A percentile compares a stretch with the other conserved stretches of the same genome.
phyloP scores from a whole-genome alignment of 1,140 invertebrate species.

The Lysiphlebus fabarum region DNA sequence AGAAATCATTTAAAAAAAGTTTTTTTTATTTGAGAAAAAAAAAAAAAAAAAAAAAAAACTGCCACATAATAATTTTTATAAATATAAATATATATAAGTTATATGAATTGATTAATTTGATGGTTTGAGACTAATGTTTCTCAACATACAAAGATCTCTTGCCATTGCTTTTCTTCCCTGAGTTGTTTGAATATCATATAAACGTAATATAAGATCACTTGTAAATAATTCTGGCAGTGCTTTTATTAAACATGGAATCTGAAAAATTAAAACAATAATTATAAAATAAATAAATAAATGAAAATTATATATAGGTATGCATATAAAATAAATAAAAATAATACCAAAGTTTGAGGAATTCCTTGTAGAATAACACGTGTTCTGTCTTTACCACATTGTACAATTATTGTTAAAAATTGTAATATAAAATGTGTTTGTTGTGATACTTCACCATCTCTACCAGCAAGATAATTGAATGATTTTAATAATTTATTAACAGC shows the following conservation, averaged over 20 bases:
- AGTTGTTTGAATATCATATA: constrained; percentile 73
- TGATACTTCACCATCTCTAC: constrained; percentile 71
- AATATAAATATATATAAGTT: too few species aligned
- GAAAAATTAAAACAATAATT: constrained; percentile 20
- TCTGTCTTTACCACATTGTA: constrained; percentile 75
- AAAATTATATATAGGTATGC: neutral
- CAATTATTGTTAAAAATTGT: constrained; percentile 75
- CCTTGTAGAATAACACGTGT: constrained; percentile 73
- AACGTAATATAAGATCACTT: constrained; percentile 67
- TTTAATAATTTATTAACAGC: constrained; percentile 67
- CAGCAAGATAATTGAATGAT: constrained; percentile 71
- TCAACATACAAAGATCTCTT: constrained; percentile 74
- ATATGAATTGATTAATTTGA: too few species aligned
- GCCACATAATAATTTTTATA: too few species aligned
- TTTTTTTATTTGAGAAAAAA: too few species aligned
- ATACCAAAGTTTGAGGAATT: constrained; percentile 73
- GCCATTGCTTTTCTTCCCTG: constrained; percentile 75
- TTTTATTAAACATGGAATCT: constrained; percentile 74
- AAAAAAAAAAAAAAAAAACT: too few species aligned
- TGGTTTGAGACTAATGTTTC: constrained; percentile 69
- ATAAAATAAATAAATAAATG: too few species aligned
- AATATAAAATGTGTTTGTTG: constrained; percentile 85
- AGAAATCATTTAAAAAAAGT: too few species aligned
- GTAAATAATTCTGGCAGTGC: constrained; percentile 73
- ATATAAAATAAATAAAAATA: constrained; percentile 5